These are phyloP conservation scores for Popillia japonica DNA, from an alignment of 1,140 invertebrate species.

Conservation along the genomic window DNA sequence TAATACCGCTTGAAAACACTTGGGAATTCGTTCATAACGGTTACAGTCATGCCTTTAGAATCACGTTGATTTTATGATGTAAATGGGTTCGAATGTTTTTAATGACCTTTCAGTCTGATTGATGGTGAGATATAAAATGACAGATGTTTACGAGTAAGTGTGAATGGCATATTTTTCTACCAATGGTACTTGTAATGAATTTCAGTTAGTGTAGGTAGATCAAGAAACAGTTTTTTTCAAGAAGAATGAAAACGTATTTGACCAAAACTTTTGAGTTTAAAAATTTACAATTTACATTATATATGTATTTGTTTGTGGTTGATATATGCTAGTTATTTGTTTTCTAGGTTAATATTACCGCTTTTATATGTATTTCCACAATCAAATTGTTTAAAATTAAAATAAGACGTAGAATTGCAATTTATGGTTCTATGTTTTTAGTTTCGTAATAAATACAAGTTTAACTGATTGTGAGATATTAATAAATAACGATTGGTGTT, in stretches of 20 bases:
- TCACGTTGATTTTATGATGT: not conserved
- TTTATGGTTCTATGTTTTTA: too few species aligned
- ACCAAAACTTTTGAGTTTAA: not conserved
- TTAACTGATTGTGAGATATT: too few species aligned
- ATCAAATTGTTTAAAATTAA: too few species aligned
- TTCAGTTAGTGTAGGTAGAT: not conserved
- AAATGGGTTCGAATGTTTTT: not conserved
- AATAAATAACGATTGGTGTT: too few species aligned
- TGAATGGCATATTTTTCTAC: not conserved
- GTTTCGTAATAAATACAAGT: too few species aligned
- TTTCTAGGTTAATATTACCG: too few species aligned
- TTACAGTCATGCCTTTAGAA: not conserved
- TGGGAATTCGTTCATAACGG: not conserved
- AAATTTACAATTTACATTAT: too few species aligned
- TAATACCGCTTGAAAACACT: conserved; percentile 1
- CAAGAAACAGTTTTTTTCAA: not conserved
- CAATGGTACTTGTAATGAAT: not conserved
- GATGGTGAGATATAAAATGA: not conserved
- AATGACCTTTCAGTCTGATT: not conserved
- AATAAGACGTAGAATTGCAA: too few species aligned
- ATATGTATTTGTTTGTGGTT: too few species aligned
- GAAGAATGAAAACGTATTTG: not conserved
- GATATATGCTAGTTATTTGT: too few species aligned
- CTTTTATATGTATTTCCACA: too few species aligned
- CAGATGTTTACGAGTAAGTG: not conserved